Base-by-base conservation (phyloP, 2,797 vertebrate genomes). In the Gambelia wislizenii region DNA sequence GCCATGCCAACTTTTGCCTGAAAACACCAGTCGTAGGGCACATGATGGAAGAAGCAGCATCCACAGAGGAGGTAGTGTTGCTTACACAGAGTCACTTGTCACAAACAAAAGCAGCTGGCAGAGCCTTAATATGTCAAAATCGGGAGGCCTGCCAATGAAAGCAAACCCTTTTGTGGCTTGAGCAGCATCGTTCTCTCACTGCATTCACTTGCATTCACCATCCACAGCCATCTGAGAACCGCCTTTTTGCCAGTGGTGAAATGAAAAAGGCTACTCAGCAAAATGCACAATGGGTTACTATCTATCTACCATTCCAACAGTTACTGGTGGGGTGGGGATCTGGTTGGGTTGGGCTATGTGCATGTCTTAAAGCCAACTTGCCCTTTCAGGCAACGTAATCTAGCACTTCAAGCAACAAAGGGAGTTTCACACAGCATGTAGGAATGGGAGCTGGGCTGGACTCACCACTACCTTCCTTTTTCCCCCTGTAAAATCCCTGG, bases 61-160 rank as follows among this genome's bases (percentile, higher is more conserved):
- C 77, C 74, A 81, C 90, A 87, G 93, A 72, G 85, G 86, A 74
- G 89, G 89, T 89, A 88, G 86, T 88, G 88, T 88, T 89, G 91
- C 89, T 0, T 1, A 90, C 85, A 77, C 86, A 91, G 78, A 95
- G 96, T 95, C 95, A 90, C 93, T 96, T 93, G 91, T 95, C 91
- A 89, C 80, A 93, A 91, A 96, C 93, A 96, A 94, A 92, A 87
- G 94, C 90, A 89, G 88, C 91, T 95, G 93, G 96, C 94, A 83
- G 93, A 72, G 88, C 59, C 82, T 88, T 91, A 84, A 76, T 84
- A 82, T 87, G 93, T 91, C 91, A 92, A 88, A 72, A 39, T 39
- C 8, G 79, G 95, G 95, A 92, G 0, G 42, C 90, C 91, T 88
- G 95, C 96, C 96, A 95, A 95, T 20, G 92, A 90, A 94, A 95